A percentile compares a stretch with the other conserved stretches of the same genome.
phyloP scores from a whole-genome alignment of 1,140 invertebrate genomes.

The Drosophila pseudoobscura region DNA sequence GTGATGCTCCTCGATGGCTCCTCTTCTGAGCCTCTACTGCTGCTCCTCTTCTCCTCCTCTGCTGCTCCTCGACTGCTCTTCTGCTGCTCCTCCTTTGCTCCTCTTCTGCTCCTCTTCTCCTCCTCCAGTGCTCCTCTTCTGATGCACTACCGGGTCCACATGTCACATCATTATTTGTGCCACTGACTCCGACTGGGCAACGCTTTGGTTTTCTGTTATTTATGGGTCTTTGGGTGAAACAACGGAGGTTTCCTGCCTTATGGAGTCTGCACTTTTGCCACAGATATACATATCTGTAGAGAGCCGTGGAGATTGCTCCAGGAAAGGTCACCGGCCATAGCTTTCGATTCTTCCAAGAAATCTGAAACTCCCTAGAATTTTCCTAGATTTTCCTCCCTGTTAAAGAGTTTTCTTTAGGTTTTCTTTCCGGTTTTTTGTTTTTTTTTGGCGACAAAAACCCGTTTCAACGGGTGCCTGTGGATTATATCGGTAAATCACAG shows the following conservation, averaged over 20 bases:
- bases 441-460: constrained; percentile 69
- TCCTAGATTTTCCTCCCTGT: neutral
- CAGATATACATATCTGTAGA: too few relatives aligned
- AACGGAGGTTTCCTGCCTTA: constrained; percentile 49
- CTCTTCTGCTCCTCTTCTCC: neutral
- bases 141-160: constrained; percentile 10
- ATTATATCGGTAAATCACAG: constrained; percentile 80
- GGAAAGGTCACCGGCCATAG: too few relatives aligned
- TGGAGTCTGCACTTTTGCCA: neutral
- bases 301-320: too few relatives aligned
- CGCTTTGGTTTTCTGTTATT: constrained; percentile 51
- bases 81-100: too few relatives aligned
- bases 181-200: constrained; percentile 46
- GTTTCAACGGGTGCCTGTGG: constrained; percentile 62
- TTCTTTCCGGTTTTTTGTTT: constrained; percentile 13
- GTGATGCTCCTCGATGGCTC: too few relatives aligned
- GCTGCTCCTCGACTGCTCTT: neutral
- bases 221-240: constrained; percentile 80
- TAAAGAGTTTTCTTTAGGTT: too few relatives aligned
- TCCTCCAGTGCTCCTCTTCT: too few relatives aligned
- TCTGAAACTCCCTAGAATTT: too few relatives aligned
- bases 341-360: too few relatives aligned
- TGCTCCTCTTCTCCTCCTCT: too few relatives aligned
- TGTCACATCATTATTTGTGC: constrained; percentile 79
- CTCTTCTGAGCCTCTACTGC: too few relatives aligned